Conservation (phyloP, 2,888 invertebrate species). For the Drosophila helvetica region DNA sequence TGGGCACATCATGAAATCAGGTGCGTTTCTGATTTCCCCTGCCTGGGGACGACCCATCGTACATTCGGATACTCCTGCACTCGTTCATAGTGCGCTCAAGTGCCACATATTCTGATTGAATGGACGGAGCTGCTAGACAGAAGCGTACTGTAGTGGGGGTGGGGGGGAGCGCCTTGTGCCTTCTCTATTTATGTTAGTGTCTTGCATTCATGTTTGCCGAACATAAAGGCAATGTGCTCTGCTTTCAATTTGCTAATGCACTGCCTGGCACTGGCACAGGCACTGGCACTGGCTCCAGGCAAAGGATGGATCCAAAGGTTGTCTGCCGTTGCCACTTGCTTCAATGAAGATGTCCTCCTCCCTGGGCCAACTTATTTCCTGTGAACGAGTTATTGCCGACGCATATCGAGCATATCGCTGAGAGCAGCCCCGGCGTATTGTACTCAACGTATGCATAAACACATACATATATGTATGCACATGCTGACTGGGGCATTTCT, state of each 20-base stretch:
- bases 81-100: constrained; percentile 42
- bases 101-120: constrained; percentile 25
- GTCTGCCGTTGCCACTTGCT: constrained; percentile 48
- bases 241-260: constrained; percentile 79
- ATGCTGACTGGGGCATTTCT: constrained; percentile 3
- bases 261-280: constrained; percentile 25
- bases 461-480: background rate
- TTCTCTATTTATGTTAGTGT: constrained; percentile 59
- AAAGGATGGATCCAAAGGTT: constrained; percentile 58
- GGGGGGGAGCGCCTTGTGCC: background rate
- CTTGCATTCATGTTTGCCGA: constrained; percentile 50
- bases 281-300: background rate
- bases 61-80: background rate
- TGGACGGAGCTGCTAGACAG: constrained; percentile 9
- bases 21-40: constrained; percentile 7
- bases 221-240: constrained; percentile 54
- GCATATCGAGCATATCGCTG: constrained; percentile 40
- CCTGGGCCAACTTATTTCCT: constrained; percentile 3
- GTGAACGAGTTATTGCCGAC: constrained; percentile 35
- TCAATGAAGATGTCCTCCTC: constrained; percentile 9
- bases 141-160: background rate
- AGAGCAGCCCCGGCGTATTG: constrained; percentile 21
- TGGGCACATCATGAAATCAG: constrained; percentile 49
- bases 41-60: background rate
- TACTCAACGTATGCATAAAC: constrained; percentile 14